Conservation (phyloP, 2,888 invertebrate species). For the Dasysyrphus albostriatus region DNA sequence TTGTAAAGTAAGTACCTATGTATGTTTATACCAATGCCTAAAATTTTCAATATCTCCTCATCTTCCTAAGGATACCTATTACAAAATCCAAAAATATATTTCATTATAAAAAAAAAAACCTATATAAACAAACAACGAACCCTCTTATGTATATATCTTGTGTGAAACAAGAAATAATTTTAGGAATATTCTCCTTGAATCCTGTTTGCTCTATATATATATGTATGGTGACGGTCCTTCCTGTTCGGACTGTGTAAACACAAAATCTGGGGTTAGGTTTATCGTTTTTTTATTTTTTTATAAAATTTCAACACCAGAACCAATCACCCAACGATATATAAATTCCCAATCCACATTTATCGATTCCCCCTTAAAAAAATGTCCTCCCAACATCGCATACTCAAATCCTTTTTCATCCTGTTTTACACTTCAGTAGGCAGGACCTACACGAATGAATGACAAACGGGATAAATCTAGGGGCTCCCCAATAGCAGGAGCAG, state of each 20-base stretch:
- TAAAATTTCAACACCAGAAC: constrained; percentile 59
- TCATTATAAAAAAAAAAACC: constrained; percentile 22
- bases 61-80: background rate
- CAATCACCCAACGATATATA: constrained; percentile 63
- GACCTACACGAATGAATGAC: constrained; percentile 52
- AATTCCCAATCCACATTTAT: constrained; percentile 22
- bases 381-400: constrained; percentile 27
- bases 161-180: constrained; percentile 66
- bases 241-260: constrained; percentile 36
- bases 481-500: constrained; percentile 11
- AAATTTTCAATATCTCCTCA: background rate
- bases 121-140: constrained; percentile 45
- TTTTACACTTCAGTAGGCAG: constrained; percentile 69
- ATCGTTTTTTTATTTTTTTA: constrained; percentile 31
- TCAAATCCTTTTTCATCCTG: constrained; percentile 73
- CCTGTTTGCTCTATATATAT: constrained; percentile 39
- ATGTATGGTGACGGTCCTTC: constrained; percentile 41
- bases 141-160: constrained; percentile 36
- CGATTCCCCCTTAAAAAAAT: background rate
- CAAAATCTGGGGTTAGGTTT: constrained; percentile 11
- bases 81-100: constrained; percentile 34
- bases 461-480: constrained; percentile 51
- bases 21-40: constrained; percentile 4
- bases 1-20: constrained; percentile 64
- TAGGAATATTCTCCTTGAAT: constrained; percentile 49